A percentile compares a stretch with the other conserved stretches of the same genome.
Evolutionary conservation across 2,113 vertebrate genomes (phyloP).

Genomic region (Verasper variegatus): DNA sequence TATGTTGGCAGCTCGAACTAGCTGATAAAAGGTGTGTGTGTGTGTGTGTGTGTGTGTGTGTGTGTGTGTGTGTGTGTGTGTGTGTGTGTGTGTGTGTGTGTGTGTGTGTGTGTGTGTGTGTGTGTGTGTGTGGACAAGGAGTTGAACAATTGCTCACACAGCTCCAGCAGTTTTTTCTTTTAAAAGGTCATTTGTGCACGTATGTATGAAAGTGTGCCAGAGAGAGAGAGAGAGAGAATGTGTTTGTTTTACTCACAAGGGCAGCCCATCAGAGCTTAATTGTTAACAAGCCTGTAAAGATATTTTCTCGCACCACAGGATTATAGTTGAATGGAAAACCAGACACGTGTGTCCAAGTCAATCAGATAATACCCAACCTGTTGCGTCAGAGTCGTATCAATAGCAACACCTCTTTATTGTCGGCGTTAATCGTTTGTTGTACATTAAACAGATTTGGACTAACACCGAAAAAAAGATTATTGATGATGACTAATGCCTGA

Average conservation of each 20-base stretch:
- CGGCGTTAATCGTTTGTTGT: not conserved
- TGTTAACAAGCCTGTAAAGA: conserved; percentile 50
- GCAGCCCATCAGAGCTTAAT: conserved; percentile 26
- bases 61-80: conserved; percentile 30
- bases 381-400: not conserved
- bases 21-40: conserved; percentile 48
- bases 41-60: conserved; percentile 12
- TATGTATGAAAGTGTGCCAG: conserved; percentile 29
- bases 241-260: conserved; percentile 55
- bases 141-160: conserved; percentile 23
- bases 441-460: not conserved
- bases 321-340: not conserved
- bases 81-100: conserved; percentile 30
- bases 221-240: conserved; percentile 16
- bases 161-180: conserved; percentile 11
- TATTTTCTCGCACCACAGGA: conserved; percentile 14
- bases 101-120: conserved; percentile 30
- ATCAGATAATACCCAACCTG: not conserved
- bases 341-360: not conserved
- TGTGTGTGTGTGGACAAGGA: conserved; percentile 19
- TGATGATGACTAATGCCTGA: too few relatives aligned
- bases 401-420: not conserved
- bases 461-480: not conserved
- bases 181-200: conserved; percentile 15
- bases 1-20: conserved; percentile 3